These are phyloP conservation scores for Oxytorus armatus DNA, from an alignment of 2,888 invertebrate species.

Conservation along the genomic window DNA sequence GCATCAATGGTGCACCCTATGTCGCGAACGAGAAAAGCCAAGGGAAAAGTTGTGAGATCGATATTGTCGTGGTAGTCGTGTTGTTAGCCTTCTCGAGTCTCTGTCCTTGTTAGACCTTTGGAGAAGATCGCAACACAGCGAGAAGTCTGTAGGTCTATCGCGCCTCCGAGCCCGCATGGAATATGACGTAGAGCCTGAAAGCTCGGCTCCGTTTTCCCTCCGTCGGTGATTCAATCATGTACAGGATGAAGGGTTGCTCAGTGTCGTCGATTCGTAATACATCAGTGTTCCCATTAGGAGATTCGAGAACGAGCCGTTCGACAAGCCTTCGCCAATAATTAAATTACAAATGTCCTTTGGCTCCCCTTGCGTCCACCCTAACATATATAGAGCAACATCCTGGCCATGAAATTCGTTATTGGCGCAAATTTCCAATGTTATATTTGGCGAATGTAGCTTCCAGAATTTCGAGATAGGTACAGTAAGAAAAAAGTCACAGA, in stretches of 20 bases:
- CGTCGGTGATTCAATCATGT: conserved; percentile 38
- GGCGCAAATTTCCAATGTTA: not conserved
- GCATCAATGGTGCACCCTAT: conserved; percentile 21
- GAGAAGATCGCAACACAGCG: conserved; percentile 1
- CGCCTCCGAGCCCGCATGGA: not conserved
- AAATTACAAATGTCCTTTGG: conserved; percentile 43
- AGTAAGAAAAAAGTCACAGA: too few species aligned
- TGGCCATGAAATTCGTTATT: not conserved
- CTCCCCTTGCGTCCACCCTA: not conserved
- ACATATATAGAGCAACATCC: not conserved
- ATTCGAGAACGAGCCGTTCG: conserved; percentile 49
- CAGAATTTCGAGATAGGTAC: not conserved
- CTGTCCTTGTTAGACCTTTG: not conserved
- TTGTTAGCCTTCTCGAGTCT: conserved; percentile 16
- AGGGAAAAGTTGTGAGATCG: conserved; percentile 38
- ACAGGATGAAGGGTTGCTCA: not conserved
- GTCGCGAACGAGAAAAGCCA: conserved; percentile 5
- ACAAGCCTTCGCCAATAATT: conserved; percentile 58
- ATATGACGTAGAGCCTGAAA: conserved; percentile 3
- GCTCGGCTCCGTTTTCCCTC: conserved; percentile 7
- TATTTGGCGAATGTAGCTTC: not conserved
- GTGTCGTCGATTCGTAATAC: conserved; percentile 24
- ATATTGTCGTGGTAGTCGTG: conserved; percentile 25
- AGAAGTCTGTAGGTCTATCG: not conserved
- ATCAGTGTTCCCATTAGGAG: conserved; percentile 27